A percentile compares a stretch with the other conserved stretches of the same genome.
Conservation (phyloP, 1,140 invertebrate genomes). For the Radopholus similis region DNA sequence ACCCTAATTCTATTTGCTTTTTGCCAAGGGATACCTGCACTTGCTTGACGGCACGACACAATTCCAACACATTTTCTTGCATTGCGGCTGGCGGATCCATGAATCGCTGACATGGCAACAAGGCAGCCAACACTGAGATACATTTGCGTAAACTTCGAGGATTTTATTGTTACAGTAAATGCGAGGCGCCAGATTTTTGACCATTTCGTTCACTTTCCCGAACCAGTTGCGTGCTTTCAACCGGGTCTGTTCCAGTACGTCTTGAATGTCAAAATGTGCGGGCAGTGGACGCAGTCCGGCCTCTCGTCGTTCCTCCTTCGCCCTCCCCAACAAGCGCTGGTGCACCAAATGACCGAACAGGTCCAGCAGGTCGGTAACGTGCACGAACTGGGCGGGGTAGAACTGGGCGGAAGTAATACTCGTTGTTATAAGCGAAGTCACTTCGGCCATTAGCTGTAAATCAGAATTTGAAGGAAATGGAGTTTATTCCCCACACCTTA, state of each 20-base stretch:
- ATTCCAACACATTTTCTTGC: constrained; percentile 29
- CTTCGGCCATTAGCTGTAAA: constrained; percentile 36
- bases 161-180: constrained; percentile 67
- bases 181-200: constrained; percentile 79
- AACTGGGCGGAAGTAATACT: constrained; percentile 80
- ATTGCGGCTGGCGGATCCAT: constrained; percentile 35
- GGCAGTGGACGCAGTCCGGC: constrained; percentile 31
- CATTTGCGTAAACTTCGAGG: not conserved
- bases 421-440: constrained; percentile 80
- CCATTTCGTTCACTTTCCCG: constrained; percentile 93
- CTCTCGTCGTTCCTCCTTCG: constrained; percentile 12
- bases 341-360: constrained; percentile 84
- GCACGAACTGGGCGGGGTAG: constrained; percentile 94
- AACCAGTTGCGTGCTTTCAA: constrained; percentile 98
- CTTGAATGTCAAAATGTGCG: constrained; percentile 66
- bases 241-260: constrained; percentile 80
- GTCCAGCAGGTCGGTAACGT: constrained; percentile 90
- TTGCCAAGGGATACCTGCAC: not conserved
- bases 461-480: constrained; percentile 1
- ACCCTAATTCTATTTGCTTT: not conserved
- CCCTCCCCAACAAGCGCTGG: constrained; percentile 29
- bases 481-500: constrained; percentile 17
- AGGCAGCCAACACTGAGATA: constrained; percentile 16
- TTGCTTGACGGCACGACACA: constrained; percentile 18
- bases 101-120: constrained; percentile 34